A percentile compares a stretch with the other conserved stretches of the same genome.
phyloP scores from a whole-genome alignment of 1,140 invertebrate species.

The Bombus fervidus region DNA sequence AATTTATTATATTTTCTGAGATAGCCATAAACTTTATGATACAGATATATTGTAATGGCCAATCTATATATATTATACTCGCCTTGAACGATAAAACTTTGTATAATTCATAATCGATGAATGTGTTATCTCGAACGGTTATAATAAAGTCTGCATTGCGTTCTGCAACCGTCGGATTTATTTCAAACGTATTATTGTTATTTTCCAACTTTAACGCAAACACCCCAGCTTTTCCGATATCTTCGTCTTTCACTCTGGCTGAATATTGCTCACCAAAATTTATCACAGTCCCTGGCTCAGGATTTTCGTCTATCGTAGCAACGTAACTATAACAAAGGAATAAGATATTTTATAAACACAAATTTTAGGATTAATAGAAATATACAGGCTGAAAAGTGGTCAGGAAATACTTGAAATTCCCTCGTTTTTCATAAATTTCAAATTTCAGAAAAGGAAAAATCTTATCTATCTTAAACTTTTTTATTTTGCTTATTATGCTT shows the following conservation, averaged over 20 bases:
- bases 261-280: conserved; percentile 88
- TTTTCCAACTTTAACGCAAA: conserved; percentile 90
- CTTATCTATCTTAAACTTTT: no score
- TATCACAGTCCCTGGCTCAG: conserved; percentile 89
- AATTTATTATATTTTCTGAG: no score
- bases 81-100: conserved; percentile 88
- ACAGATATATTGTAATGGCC: not conserved
- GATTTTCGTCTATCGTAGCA: conserved; percentile 91
- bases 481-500: no score
- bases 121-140: conserved; percentile 90
- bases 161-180: conserved; percentile 93
- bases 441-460: no score
- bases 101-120: conserved; percentile 92
- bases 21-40: no score
- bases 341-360: no score
- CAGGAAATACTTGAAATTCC: no score
- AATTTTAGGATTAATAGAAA: no score
- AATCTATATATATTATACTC: conserved; percentile 27
- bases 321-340: conserved; percentile 85
- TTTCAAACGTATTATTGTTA: conserved; percentile 94
- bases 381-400: no score
- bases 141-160: conserved; percentile 91
- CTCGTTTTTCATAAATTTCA: no score
- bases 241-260: conserved; percentile 89
- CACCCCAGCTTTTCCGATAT: conserved; percentile 91